Evolutionary conservation across 2,113 vertebrate genomes (phyloP).

Genomic region (Mobula hypostoma): DNA sequence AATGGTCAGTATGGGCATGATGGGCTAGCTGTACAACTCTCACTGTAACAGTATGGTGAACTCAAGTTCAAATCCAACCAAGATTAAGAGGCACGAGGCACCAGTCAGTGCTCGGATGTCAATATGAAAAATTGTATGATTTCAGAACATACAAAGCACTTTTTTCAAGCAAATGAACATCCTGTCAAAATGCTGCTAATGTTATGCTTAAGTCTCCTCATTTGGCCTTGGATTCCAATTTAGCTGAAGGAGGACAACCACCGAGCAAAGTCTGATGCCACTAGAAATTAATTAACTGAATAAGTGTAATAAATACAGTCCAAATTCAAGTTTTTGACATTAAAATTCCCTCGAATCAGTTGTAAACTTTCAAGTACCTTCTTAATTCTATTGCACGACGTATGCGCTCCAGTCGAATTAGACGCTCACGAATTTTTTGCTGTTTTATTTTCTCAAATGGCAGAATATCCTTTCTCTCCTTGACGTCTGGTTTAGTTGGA

Average conservation of each 20-base stretch:
- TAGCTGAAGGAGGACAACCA: neutral
- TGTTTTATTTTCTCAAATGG: slow-evolving; percentile 98
- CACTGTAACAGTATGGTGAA: neutral
- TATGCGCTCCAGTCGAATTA: slow-evolving; percentile 77
- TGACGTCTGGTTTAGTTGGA: slow-evolving; percentile 65
- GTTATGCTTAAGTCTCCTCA: neutral
- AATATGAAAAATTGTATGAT: neutral
- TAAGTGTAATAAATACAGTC: neutral
- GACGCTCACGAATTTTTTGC: slow-evolving; percentile 78
- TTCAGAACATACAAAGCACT: neutral
- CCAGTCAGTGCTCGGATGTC: neutral
- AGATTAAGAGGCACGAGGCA: neutral
- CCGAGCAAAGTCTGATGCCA: neutral
- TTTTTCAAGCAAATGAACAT: neutral
- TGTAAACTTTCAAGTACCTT: slow-evolving; percentile 59
- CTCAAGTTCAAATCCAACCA: neutral
- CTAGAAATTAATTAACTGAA: neutral
- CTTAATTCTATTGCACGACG: slow-evolving; percentile 80
- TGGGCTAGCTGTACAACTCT: no score
- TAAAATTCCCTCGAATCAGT: neutral
- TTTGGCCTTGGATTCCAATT: neutral
- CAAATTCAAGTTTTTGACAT: slow-evolving; percentile 1
- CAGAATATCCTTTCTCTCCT: slow-evolving; percentile 73
- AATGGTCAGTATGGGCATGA: no score
- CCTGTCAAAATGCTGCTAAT: neutral